A percentile compares a stretch with the other conserved stretches of the same genome.
Evolutionary conservation across 2,113 vertebrate genomes (phyloP).

Genomic region (Ictalurus punctatus): DNA sequence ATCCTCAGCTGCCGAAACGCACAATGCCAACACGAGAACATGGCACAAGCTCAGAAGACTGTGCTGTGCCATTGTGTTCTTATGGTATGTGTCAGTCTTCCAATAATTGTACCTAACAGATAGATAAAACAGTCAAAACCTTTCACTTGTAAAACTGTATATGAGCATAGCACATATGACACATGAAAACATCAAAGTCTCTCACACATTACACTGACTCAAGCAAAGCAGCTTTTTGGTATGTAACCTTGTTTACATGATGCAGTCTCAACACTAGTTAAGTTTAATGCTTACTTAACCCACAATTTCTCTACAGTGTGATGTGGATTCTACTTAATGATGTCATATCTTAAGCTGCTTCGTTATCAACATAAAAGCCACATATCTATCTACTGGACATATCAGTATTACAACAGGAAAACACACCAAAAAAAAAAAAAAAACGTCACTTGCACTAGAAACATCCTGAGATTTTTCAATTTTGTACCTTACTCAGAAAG

Average conservation of each 20-base stretch:
- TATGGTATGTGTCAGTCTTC: conserved; percentile 43
- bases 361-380: neutral
- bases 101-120: conserved; percentile 56
- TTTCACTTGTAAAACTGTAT: neutral
- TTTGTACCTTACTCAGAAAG: conserved; percentile 29
- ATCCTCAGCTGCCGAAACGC: conserved; percentile 63
- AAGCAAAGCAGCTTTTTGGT: neutral
- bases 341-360: neutral
- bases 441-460: neutral
- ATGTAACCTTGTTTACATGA: conserved; percentile 16
- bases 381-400: neutral
- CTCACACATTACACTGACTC: neutral
- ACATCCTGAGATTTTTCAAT: neutral
- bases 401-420: neutral
- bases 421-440: neutral
- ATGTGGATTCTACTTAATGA: neutral
- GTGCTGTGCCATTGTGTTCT: conserved; percentile 50
- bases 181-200: neutral
- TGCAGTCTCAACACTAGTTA: neutral
- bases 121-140: neutral
- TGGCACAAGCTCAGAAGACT: conserved; percentile 56
- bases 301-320: neutral
- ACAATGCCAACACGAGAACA: conserved; percentile 57
- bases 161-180: conserved; percentile 4
- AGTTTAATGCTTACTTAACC: neutral